Base-by-base conservation (phyloP, 1,140 invertebrate genomes). In the Steinernema khuongi region DNA sequence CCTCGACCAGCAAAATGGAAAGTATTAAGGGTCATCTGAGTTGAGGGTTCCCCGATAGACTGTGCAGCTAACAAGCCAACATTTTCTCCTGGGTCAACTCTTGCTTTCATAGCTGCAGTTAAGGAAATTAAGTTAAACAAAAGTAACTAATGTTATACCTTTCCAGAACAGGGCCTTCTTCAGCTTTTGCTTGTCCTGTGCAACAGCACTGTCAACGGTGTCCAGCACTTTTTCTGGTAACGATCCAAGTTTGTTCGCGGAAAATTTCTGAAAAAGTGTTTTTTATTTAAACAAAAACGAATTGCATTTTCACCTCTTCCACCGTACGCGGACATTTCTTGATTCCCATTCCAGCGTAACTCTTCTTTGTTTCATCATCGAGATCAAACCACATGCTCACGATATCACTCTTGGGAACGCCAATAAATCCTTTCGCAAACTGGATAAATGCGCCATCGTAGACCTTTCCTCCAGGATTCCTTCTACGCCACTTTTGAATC, bases 1-100 rank as follows among this genome's bases (percentile, higher is more conserved):
- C 96, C 95, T 88, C 94, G 90, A 86, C 97, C 97, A 80, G 97
- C 96, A 88, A 98, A 98, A 85, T 99, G 97, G 87, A 99, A 99
- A 33, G 97, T 99, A 83, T 99, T 99, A 76, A 99, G 86, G 80
- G 97, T 99, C 96, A 99, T 99, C 88, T 99, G 96, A 72, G 97
- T 99, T 1, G 95, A 97, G 0, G 96, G 96, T 87, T 99, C 97
- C 74, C 96, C 96, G 79, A 99, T 92, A 7, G 94, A 97, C 87
- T 91, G 91, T 26, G 96, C 96, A 22, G 96, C 96, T 70, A 98
- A 86, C 28, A 98, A 85, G 29, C 97, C 97, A 18, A 99, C 96
- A 14, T 94, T 91, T 87, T 99, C 97, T 1, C 97, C 97, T 0
- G 96, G 93, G 19, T 90, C 89, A 66, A 90, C 91, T 74, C 93